Conservation (phyloP, 1,140 invertebrate species). For the Oryctes rhinoceros region DNA sequence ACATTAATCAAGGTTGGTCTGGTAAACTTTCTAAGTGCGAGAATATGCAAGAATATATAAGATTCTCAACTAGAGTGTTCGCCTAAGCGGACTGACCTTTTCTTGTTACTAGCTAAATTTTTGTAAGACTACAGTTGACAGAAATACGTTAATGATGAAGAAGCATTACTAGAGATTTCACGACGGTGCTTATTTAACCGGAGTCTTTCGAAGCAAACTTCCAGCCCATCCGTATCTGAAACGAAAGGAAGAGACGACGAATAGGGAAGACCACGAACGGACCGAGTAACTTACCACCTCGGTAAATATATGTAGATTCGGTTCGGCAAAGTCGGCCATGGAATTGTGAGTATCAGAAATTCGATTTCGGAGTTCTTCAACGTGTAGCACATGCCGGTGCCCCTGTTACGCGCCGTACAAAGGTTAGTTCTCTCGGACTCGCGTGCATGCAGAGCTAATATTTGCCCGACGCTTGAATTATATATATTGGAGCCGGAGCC, state of each 20-base stretch:
- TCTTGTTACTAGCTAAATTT: no score
- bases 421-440: slow-evolving; percentile 54
- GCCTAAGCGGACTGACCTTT: no score
- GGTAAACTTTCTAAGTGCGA: no score
- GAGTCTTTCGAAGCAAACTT: background rate
- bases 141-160: no score
- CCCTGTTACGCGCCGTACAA: slow-evolving; percentile 54
- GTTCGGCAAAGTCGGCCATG: slow-evolving; percentile 44
- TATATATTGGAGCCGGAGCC: slow-evolving; percentile 11
- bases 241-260: background rate
- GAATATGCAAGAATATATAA: no score
- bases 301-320: slow-evolving; percentile 59
- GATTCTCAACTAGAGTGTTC: no score
- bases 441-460: slow-evolving; percentile 47
- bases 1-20: no score
- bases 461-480: slow-evolving; percentile 35
- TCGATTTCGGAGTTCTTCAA: slow-evolving; percentile 58
- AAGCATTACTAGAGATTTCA: no score
- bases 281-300: slow-evolving; percentile 54
- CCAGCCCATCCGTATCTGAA: background rate
- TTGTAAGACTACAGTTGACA: no score
- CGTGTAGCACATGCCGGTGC: slow-evolving; percentile 43
- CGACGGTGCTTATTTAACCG: slow-evolving; percentile 41
- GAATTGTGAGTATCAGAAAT: slow-evolving; percentile 59
- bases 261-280: slow-evolving; percentile 25